Conservation (phyloP, 2,797 vertebrate species). For the Oryzias sinensis region DNA sequence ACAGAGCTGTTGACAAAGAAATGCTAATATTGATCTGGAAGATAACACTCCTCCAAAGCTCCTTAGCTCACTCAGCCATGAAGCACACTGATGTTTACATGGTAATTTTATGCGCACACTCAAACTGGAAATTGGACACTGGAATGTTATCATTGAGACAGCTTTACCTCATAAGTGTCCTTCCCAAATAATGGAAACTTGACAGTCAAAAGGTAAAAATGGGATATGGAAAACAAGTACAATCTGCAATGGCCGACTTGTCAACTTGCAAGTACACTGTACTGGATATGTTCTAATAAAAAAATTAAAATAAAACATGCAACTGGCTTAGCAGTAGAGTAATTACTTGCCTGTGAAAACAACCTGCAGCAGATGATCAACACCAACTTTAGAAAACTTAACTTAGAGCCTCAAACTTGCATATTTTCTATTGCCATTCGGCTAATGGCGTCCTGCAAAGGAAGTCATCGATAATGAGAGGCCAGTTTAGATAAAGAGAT, state of each 20-base stretch:
- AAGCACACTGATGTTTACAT: conserved; percentile 67
- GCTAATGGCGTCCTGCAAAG: not conserved
- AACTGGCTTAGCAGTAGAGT: conserved; percentile 8
- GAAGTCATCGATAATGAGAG: conserved; percentile 4
- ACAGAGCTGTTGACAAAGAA: conserved; percentile 62
- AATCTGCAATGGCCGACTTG: conserved; percentile 48
- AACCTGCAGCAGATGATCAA: conserved; percentile 26
- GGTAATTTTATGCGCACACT: conserved; percentile 72
- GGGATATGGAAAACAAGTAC: conserved; percentile 60
- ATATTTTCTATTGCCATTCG: conserved; percentile 2
- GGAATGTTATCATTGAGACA: conserved; percentile 69
- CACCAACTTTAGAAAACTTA: conserved; percentile 2
- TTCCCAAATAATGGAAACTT: conserved; percentile 47
- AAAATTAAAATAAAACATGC: too few relatives aligned
- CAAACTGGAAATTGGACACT: conserved; percentile 66
- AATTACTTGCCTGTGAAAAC: conserved; percentile 46
- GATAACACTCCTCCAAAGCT: conserved; percentile 58
- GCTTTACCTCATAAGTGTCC: conserved; percentile 53
- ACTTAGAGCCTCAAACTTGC: not conserved
- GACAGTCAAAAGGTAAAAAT: conserved; percentile 58
- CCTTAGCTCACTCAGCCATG: conserved; percentile 66
- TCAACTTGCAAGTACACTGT: conserved; percentile 10
- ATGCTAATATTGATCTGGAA: conserved; percentile 72
- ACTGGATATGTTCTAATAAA: too few relatives aligned
- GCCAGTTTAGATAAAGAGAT: conserved; percentile 11